Conservation (phyloP, 2,797 vertebrate species). For the Tinamus major region DNA sequence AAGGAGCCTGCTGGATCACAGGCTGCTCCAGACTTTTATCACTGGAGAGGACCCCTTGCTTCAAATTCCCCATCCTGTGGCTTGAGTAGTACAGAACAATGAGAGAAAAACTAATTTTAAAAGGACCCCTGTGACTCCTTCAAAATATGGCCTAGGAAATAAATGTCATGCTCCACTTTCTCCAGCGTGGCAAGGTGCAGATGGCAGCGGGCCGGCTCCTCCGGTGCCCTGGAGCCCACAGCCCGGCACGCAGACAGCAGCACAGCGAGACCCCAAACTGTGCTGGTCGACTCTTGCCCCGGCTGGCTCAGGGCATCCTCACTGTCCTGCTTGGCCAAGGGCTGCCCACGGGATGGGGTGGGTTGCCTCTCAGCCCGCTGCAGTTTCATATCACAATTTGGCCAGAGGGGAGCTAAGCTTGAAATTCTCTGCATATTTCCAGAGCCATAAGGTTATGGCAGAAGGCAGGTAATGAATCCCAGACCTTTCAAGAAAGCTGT, state of each 20-base stretch:
- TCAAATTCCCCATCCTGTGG: background rate
- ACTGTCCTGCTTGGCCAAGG: background rate
- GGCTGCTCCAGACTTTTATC: background rate
- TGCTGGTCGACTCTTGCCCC: background rate
- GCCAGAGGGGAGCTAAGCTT: background rate
- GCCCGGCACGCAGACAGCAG: background rate
- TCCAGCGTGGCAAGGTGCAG: background rate
- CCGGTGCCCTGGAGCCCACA: background rate
- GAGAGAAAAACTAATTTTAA: background rate
- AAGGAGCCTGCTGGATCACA: background rate
- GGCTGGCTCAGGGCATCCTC: background rate
- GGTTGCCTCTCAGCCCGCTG: background rate
- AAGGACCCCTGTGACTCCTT: background rate
- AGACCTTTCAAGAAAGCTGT: constrained; percentile 11
- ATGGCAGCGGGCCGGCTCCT: background rate
- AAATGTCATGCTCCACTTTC: background rate
- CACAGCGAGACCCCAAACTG: background rate
- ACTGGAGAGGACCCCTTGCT: background rate
- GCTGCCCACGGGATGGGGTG: fast-evolving
- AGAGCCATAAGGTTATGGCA: constrained; percentile 42
- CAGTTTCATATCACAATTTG: background rate
- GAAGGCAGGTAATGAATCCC: constrained; percentile 66
- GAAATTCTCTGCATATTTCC: background rate
- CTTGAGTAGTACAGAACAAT: background rate
- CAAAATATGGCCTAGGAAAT: background rate